Evolutionary conservation across 2,797 vertebrate genomes (phyloP).

Genomic region (Champsocephalus gunnari): DNA sequence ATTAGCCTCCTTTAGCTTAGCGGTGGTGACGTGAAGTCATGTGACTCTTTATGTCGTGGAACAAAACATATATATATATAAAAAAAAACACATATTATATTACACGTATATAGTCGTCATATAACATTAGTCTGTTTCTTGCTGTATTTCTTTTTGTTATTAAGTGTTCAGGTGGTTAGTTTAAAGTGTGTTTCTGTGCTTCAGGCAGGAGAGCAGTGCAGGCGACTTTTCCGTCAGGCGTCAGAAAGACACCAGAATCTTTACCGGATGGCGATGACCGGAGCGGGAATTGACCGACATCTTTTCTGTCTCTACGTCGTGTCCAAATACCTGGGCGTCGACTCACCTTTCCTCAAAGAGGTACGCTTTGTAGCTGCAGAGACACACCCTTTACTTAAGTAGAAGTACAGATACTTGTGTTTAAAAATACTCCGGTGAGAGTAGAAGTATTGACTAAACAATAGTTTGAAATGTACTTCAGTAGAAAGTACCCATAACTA

Average conservation of each 20-base stretch:
- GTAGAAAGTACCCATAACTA: too few species aligned
- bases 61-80: too few species aligned
- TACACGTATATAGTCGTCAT: too few species aligned
- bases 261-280: slow-evolving; percentile 90
- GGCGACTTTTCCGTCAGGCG: slow-evolving; percentile 81
- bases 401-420: too few species aligned
- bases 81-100: too few species aligned
- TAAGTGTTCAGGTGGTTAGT: neutral
- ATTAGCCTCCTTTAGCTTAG: too few species aligned
- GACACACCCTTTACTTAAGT: too few species aligned
- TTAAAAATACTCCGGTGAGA: too few species aligned
- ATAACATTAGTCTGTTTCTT: neutral
- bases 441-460: too few species aligned
- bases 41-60: too few species aligned
- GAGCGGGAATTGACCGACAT: slow-evolving; percentile 90
- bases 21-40: too few species aligned
- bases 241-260: slow-evolving; percentile 90
- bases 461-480: too few species aligned
- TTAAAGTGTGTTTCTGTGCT: slow-evolving; percentile 8
- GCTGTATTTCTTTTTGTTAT: neutral
- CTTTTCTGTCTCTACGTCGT: slow-evolving; percentile 92
- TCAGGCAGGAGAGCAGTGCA: slow-evolving; percentile 74
- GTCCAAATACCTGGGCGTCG: slow-evolving; percentile 88
- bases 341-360: slow-evolving; percentile 90
- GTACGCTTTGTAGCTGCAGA: slow-evolving; percentile 58